phyloP scores from a whole-genome alignment of 1,140 invertebrate genomes.

The Ganaspis sp. region DNA sequence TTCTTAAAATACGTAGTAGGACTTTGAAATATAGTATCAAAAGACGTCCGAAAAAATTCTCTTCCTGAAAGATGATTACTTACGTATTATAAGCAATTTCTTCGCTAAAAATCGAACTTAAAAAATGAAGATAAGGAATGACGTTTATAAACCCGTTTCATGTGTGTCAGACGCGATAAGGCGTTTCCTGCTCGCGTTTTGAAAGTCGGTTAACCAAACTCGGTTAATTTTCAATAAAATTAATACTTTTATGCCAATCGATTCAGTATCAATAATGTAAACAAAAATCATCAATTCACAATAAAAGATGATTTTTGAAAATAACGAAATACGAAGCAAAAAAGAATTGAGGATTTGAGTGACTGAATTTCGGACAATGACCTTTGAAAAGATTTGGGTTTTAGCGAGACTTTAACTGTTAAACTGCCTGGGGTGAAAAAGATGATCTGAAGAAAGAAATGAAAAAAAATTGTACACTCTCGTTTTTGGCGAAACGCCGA shows the following conservation, averaged over 20 bases:
- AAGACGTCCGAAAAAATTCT: background rate
- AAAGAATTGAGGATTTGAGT: background rate
- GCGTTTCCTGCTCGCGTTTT: slow-evolving; percentile 24
- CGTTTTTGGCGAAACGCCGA: background rate
- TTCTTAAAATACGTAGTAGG: too few relatives aligned
- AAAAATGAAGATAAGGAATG: background rate
- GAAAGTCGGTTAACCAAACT: slow-evolving; percentile 30
- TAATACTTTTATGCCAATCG: background rate
- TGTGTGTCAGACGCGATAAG: slow-evolving; percentile 31
- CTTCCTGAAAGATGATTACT: background rate
- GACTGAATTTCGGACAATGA: background rate
- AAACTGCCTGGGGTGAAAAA: background rate
- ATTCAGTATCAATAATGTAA: background rate
- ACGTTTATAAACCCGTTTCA: slow-evolving; percentile 15
- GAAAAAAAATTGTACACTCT: background rate
- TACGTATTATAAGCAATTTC: background rate
- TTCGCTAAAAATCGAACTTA: slow-evolving; percentile 6
- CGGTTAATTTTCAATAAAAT: background rate
- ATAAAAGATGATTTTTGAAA: too few relatives aligned
- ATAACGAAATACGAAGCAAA: too few relatives aligned
- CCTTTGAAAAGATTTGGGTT: background rate
- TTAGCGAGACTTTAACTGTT: background rate
- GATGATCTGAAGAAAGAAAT: background rate
- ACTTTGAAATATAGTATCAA: too few relatives aligned
- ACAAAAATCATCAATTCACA: background rate